Evolutionary conservation across 2,888 invertebrate species (phyloP), one percentile per base, ranked within the genome.

Genomic region (Eristalis tenax): DNA sequence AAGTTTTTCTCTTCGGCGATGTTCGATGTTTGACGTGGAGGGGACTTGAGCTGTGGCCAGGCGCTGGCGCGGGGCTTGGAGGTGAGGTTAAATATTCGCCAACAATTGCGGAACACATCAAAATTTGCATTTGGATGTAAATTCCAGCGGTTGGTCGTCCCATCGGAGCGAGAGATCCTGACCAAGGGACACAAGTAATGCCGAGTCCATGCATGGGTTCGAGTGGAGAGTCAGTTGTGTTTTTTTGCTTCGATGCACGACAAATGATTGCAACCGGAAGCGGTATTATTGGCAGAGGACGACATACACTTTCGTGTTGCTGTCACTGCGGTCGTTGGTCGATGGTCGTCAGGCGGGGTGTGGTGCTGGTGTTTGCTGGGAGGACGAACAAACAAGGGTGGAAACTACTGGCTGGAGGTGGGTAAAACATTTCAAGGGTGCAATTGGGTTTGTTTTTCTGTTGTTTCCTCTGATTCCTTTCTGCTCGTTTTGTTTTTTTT

Each of bases 391-490:
- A 50, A 50, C 50, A 50, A 50, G 50, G 50, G 22, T 5, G 68
- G 59, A 28, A 40, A 32, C 18, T 70, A 61, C 81, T 74, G 65
- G 43, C 79, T 66, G 61, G 28, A 38, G 64, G 56, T 59, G 56
- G 78, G 75, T 43, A 50, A 83, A 83, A 79, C 83, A 68, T 83
- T 83, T 76, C 71, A 87, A 83, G 83, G 87, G 87, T 83, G 83
- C 87, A 83, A 83, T 87, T 80, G 83, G 74, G 83, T 75, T 83
- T 80, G 75, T 87, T 87, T 83, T 87, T 79, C 79, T 83, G 18
- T 64, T 68, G 75, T 83, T 70, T 35, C 66, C 78, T 74, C 82
- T 38, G 18, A 22, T 64, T 74, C 15, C 5, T 35, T 26, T 43
- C 40, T 40, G 23, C 1, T 32, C 70, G 22, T 56, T 50, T 74